Base-by-base conservation (phyloP, 2,797 vertebrate species). In the Falco cherrug region DNA sequence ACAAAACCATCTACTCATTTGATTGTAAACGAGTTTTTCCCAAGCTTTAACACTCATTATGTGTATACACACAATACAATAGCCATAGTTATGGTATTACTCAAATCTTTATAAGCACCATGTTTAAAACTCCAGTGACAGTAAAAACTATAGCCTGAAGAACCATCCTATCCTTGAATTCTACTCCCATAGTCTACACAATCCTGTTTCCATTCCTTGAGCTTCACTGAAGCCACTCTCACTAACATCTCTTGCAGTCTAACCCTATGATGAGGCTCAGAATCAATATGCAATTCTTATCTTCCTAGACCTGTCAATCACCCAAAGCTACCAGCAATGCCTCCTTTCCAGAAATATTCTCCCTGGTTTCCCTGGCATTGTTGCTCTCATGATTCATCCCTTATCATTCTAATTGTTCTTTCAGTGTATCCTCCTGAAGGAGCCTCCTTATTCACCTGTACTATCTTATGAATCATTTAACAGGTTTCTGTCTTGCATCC, bases 111-210 rank as follows among this genome's bases (percentile, higher is more conserved):
- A 88, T 61, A 85, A 90, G 84, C 69, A 73, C 64, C 63, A 43
- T 20, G 43, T 63, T 87, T 73, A 86, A 94, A 94, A 14, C 50
- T 73, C 56, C 69, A 89, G 29, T 20, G 50, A 81, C 51, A 81
- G 71, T 61, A 85, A 73, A 89, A 97, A 76, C 59, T 18, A 39
- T 93, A 95, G 93, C 94, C 96, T 51, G 81, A 83, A 97, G 95
- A 95, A 87, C n/a, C n/a, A 95, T 89, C n/a, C n/a, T 67, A 75
- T 65, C 65, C 64, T 85, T 37, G 43, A 68, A 54, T n/a, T 81
- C 63, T 51, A 37, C 21, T 70, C 56, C 84, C 74, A 9, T 3
- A 33, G n/a, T 33, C 76, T 53, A 48, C 18, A 41, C 16, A 56
- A 88, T 26, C 37, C 82, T 31, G 11, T 26, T 83, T 63, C 50